Percentiles rank a stretch among this genome's conserved stretches.
Conservation (phyloP, 2,888 invertebrate genomes). For the Cosmia pyralina region DNA sequence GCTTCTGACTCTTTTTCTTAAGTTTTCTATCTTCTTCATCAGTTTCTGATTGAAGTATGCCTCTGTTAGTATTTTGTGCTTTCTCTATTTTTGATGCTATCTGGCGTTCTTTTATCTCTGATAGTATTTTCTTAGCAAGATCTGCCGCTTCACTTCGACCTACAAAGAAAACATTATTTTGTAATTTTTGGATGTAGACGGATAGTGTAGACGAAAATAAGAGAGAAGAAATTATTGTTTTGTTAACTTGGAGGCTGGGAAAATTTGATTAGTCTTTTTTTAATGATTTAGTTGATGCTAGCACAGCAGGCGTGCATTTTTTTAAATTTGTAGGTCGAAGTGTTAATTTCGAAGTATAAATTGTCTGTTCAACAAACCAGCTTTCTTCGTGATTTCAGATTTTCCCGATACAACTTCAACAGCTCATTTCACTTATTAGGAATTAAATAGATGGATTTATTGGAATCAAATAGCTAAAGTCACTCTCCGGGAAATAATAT, state of each 20-base stretch:
- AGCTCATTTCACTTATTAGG: background rate
- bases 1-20: slow-evolving; percentile 38
- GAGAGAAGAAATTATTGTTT: background rate
- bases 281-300: no score
- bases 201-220: background rate
- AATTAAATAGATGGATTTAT: background rate
- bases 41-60: background rate
- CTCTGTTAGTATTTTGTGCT: background rate
- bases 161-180: slow-evolving; percentile 49
- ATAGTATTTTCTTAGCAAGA: slow-evolving; percentile 41
- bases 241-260: background rate
- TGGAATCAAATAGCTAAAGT: background rate
- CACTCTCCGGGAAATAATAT: background rate
- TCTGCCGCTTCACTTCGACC: slow-evolving; percentile 56
- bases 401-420: background rate
- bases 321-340: slow-evolving; percentile 19
- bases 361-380: background rate
- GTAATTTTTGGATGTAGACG: slow-evolving; percentile 31
- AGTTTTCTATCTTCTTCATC: background rate
- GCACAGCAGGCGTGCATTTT: background rate
- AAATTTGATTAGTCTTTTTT: background rate
- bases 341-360: background rate
- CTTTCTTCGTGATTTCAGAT: background rate
- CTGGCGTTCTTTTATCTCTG: slow-evolving; percentile 22
- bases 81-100: slow-evolving; percentile 1